Percentiles rank a stretch among this genome's conserved stretches.
phyloP scores from a whole-genome alignment of 2,113 vertebrate species.

The Mormyrus iriodes region DNA sequence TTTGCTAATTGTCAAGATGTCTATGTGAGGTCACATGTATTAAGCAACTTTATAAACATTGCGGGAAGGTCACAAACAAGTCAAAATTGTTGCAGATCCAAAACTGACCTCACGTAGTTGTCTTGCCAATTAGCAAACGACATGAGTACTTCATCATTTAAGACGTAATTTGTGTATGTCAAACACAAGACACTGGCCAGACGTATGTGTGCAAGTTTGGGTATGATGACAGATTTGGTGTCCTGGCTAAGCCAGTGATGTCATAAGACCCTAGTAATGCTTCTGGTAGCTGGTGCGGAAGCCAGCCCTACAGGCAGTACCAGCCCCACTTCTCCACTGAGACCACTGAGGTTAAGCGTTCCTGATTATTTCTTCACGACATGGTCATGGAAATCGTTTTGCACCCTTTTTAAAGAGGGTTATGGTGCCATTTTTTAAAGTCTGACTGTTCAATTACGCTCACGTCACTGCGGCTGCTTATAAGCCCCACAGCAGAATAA shows the following conservation, averaged over 20 bases:
- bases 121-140: background rate
- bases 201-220: background rate
- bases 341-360: background rate
- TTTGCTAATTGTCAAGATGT: background rate
- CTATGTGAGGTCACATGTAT: background rate
- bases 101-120: background rate
- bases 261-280: background rate
- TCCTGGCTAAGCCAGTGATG: background rate
- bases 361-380: background rate
- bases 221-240: background rate
- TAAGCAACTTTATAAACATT: background rate
- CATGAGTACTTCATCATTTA: background rate
- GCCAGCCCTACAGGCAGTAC: background rate
- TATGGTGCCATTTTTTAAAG: background rate
- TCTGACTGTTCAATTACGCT: background rate
- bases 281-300: background rate
- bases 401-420: background rate
- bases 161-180: background rate
- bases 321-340: background rate
- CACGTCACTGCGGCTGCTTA: background rate
- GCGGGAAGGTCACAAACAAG: background rate
- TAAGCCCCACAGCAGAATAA: background rate
- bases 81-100: background rate
- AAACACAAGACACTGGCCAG: background rate
- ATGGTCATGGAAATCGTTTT: background rate